phyloP scores from a whole-genome alignment of 1,140 invertebrate genomes.

The Chrysopa pallens region DNA sequence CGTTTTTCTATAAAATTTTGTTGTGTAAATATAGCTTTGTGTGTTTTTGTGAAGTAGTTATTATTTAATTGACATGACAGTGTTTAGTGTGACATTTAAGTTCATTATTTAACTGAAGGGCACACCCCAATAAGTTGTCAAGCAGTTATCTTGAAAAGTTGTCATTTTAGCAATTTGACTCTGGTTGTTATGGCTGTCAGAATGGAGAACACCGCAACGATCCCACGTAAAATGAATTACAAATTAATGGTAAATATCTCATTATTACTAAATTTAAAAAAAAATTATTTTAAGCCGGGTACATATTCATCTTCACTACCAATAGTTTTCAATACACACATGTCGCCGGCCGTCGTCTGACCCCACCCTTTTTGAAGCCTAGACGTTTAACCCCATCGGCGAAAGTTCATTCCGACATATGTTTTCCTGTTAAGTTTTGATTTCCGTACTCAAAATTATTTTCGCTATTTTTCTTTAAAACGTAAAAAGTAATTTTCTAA shows the following conservation, averaged over 20 bases:
- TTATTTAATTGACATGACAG: not conserved
- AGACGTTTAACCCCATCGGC: not conserved
- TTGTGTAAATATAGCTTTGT: not conserved
- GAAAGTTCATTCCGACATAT: not conserved
- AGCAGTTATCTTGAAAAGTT: not conserved
- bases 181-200: not conserved
- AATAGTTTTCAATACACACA: not conserved
- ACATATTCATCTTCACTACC: not conserved
- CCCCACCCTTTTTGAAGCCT: not conserved
- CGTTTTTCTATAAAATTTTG: not conserved
- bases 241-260: not conserved
- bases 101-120: not conserved
- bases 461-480: too few species aligned
- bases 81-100: not conserved
- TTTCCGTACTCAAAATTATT: too few species aligned
- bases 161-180: not conserved
- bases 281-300: too few species aligned
- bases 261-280: too few species aligned
- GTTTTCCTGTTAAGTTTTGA: too few species aligned
- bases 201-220: not conserved
- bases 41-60: not conserved
- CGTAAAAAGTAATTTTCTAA: too few species aligned
- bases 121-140: not conserved
- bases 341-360: not conserved
- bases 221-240: not conserved